phyloP scores from a whole-genome alignment of 2,113 vertebrate genomes.

The Serilophus lunatus region DNA sequence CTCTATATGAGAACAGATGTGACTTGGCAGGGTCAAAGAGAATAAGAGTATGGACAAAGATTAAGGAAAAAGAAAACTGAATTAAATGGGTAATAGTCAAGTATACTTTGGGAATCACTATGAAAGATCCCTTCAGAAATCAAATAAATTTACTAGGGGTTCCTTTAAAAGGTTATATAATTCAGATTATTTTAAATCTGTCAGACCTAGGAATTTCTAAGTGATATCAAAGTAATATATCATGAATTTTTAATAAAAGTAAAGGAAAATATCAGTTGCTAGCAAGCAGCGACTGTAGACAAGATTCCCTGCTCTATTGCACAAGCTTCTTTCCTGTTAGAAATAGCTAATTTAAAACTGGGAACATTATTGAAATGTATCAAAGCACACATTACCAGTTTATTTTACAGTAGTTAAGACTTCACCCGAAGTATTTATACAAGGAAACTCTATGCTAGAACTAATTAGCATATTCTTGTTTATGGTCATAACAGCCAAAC shows the following conservation, averaged over 20 bases:
- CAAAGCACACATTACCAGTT: not conserved
- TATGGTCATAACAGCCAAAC: rapidly evolving
- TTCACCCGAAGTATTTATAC: not conserved
- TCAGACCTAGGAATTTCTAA: not conserved
- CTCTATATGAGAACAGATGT: not conserved
- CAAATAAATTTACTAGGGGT: not conserved
- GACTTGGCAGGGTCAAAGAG: not conserved
- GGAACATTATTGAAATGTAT: not conserved
- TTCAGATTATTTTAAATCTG: not conserved
- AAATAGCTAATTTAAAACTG: not conserved
- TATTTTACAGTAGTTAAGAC: not conserved
- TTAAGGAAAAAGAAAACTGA: not conserved
- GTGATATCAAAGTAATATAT: not conserved
- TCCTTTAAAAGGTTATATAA: not conserved
- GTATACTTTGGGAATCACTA: not conserved
- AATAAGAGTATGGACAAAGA: not conserved
- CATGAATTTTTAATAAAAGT: not conserved
- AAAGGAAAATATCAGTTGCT: not conserved
- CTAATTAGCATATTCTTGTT: not conserved
- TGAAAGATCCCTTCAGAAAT: not conserved
- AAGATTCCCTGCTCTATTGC: not conserved
- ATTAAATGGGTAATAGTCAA: not conserved
- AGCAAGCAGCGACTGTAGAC: not conserved
- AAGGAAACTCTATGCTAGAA: not conserved
- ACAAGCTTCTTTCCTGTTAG: not conserved